A percentile compares a stretch with the other conserved stretches of the same genome.
Evolutionary conservation across 2,797 vertebrate species (phyloP).

Genomic region (Darevskia mixta): DNA sequence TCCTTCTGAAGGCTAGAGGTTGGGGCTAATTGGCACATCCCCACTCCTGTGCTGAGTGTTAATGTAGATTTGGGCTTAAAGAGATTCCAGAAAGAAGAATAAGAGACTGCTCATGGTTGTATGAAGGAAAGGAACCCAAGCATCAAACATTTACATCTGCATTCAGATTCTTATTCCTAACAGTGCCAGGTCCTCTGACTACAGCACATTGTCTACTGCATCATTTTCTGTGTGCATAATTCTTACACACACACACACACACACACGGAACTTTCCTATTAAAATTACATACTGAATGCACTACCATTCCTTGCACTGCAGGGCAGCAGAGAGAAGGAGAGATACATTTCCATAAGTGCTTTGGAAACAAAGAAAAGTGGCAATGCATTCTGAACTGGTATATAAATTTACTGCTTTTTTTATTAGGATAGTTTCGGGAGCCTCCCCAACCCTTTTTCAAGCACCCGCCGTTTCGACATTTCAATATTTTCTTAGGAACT

Average conservation of each 20-base stretch:
- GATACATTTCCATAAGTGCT: constrained; percentile 13
- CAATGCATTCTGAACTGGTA: background rate
- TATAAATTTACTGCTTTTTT: background rate
- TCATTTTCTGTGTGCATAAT: background rate
- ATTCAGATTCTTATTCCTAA: background rate
- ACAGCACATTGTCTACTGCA: background rate
- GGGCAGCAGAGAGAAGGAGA: background rate
- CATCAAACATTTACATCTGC: background rate
- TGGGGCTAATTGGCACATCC: too few relatives aligned
- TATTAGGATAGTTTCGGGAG: constrained; percentile 48
- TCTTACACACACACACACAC: background rate
- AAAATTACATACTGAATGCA: background rate
- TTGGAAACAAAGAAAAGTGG: background rate
- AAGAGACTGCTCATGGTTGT: background rate
- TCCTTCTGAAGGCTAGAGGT: too few relatives aligned
- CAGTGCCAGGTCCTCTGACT: background rate
- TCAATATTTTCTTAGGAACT: constrained; percentile 75
- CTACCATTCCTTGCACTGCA: rapidly evolving
- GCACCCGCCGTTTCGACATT: constrained; percentile 43
- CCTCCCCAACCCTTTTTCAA: constrained; percentile 31
- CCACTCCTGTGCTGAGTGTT: background rate
- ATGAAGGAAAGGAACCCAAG: too few relatives aligned
- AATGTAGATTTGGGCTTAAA: background rate
- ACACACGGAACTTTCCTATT: too few relatives aligned
- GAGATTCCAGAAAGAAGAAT: background rate